A percentile compares a stretch with the other conserved stretches of the same genome.
Conservation (phyloP, 2,888 invertebrate species). For the Cordilura impudica region DNA sequence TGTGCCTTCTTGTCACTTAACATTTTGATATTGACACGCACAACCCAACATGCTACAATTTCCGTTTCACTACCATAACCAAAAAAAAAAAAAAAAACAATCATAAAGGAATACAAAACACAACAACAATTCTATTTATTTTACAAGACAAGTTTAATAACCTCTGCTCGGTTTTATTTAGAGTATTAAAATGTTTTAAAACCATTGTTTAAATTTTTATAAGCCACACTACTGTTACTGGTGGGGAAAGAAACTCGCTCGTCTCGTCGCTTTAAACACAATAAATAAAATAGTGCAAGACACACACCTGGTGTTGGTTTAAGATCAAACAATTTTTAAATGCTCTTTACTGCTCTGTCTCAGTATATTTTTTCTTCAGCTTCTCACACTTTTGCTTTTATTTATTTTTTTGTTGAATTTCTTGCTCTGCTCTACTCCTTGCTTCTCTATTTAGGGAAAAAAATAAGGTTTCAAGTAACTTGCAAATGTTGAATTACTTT, state of each 20-base stretch:
- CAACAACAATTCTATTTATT: conserved; percentile 10
- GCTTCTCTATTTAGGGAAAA: neutral
- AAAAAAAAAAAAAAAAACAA: neutral
- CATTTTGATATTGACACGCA: neutral
- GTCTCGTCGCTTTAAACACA: neutral
- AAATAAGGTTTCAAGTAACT: neutral
- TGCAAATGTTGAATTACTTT: conserved; percentile 5
- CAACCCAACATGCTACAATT: conserved; percentile 4
- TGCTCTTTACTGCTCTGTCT: neutral
- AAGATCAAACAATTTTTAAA: neutral
- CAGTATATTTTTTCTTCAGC: neutral
- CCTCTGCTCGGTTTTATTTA: conserved; percentile 10
- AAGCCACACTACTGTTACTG: neutral
- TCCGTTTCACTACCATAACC: neutral
- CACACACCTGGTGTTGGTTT: conserved; percentile 25
- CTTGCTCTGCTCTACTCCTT: neutral
- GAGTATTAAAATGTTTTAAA: neutral
- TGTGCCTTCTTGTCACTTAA: neutral
- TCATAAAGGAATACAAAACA: neutral
- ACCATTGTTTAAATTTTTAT: neutral
- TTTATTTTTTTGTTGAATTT: neutral
- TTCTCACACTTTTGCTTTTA: conserved; percentile 34
- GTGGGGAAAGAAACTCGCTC: neutral
- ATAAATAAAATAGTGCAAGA: conserved; percentile 37
- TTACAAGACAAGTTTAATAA: conserved; percentile 42